Evolutionary conservation across 2,888 invertebrate genomes (phyloP).

Genomic region (Clusia tigrina): DNA sequence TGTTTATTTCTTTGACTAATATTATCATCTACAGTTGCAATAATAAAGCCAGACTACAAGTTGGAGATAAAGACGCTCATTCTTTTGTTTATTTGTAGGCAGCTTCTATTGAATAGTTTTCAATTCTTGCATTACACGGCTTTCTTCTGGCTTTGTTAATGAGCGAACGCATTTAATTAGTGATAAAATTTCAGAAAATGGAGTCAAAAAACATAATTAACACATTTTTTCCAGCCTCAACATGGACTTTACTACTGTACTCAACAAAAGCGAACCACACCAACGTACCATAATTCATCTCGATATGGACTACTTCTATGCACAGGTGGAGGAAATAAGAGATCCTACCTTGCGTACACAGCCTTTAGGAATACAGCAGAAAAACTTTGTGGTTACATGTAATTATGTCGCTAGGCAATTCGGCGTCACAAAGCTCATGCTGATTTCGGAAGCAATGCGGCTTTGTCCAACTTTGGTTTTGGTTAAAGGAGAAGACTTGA

Average conservation of each 20-base stretch:
- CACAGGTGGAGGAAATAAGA: slow-evolving; percentile 83
- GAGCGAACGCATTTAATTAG: too few species aligned
- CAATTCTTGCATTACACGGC: too few species aligned
- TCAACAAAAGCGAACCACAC: slow-evolving; percentile 66
- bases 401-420: slow-evolving; percentile 81
- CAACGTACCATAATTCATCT: slow-evolving; percentile 78
- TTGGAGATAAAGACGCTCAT: too few species aligned
- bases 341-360: slow-evolving; percentile 73
- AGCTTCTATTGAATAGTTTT: too few species aligned
- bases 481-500: slow-evolving; percentile 84
- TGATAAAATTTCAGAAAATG: too few species aligned
- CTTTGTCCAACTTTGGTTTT: slow-evolving; percentile 78
- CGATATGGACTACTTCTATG: slow-evolving; percentile 86
- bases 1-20: too few species aligned
- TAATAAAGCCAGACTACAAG: too few species aligned
- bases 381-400: slow-evolving; percentile 83
- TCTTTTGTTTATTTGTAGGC: too few species aligned
- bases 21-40: too few species aligned
- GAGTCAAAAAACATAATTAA: not conserved
- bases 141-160: too few species aligned
- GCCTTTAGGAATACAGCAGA: slow-evolving; percentile 84
- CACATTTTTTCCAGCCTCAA: slow-evolving; percentile 29
- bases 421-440: slow-evolving; percentile 82
- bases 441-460: slow-evolving; percentile 75
- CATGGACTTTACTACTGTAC: slow-evolving; percentile 58